Evolutionary conservation across 2,888 invertebrate species (phyloP).

Genomic region (Netelia melanura): DNA sequence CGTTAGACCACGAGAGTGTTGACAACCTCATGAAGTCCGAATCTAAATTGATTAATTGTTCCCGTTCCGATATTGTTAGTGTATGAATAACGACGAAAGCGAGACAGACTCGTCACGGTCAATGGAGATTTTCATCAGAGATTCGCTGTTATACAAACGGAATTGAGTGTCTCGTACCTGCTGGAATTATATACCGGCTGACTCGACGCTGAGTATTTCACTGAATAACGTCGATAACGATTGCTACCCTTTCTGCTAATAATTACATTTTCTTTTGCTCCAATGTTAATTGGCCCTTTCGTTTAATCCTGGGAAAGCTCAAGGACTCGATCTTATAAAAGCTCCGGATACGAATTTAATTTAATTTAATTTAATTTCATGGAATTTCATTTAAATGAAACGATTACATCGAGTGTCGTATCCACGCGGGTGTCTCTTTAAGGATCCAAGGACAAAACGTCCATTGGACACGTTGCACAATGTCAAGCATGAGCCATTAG

Average conservation of each 20-base stretch:
- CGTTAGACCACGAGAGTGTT: slow-evolving; percentile 8
- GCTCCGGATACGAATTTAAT: no score
- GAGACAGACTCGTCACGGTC: slow-evolving; percentile 7
- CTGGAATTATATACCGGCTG: not conserved
- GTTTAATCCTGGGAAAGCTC: no score
- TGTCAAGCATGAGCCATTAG: slow-evolving; percentile 47
- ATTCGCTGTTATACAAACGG: not conserved
- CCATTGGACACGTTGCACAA: slow-evolving; percentile 38
- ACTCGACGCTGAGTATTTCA: not conserved
- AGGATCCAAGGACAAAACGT: slow-evolving; percentile 3
- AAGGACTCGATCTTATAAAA: no score
- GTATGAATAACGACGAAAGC: not conserved
- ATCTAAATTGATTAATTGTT: slow-evolving; percentile 48
- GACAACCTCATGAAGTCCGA: slow-evolving; percentile 7
- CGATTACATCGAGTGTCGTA: not conserved
- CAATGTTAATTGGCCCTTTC: no score
- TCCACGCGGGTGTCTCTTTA: not conserved
- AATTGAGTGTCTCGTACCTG: slow-evolving; percentile 10
- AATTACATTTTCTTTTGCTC: no score
- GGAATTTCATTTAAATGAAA: not conserved
- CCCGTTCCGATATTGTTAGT: slow-evolving; percentile 12
- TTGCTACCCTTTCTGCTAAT: no score
- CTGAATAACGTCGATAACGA: not conserved
- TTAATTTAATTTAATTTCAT: no score
- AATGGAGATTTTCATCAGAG: not conserved